Base-by-base conservation (phyloP, 2,113 vertebrate genomes). In the Numenius arquata region DNA sequence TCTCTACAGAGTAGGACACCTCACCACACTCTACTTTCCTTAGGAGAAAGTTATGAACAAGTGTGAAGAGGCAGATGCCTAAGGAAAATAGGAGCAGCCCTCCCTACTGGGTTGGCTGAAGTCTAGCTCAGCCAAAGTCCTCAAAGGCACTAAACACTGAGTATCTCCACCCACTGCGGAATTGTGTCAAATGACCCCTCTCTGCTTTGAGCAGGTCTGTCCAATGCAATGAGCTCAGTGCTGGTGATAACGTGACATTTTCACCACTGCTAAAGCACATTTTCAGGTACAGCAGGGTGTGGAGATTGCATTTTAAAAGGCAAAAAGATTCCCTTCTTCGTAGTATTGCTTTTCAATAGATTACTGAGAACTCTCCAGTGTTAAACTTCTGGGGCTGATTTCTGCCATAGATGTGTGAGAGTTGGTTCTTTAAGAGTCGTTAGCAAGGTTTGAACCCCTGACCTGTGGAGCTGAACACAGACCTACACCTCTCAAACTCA, bases 391-490 rank as follows among this genome's bases (percentile, higher is more conserved):
- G 73, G 84, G 94, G 15, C 52, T 82, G 84, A 80, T 92, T 94
- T 94, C 91, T 82, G 19, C 48, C 66, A 56, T 3, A 93, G 77
- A 94, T 26, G 5, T 87, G 76, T 81, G 70, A 82, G 65, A 78
- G 92, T 75, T 32, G 22, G 87, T 72, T 78, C 91, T 95, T 94
- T 62, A 72, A 87, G 86, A 93, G 77, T 96, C 23, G 18, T 97
- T 96, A 96, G 12, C 70, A 27, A 93, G 40, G 94, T 68, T 75
- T 95, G 95, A 97, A 96, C 89, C 94, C 77, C 89, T 96, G 96
- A 97, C 96, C 96, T 66, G 48, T 53, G 81, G 87, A 89, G 36
- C 81, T 89, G 77, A 95, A 38, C 84, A 65, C 65, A 92, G 73
- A 85, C 11, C 70, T 68, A 71, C 84, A 56, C 87, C 84, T 94